Evolutionary conservation across 2,888 invertebrate genomes (phyloP), one percentile per base, ranked within the genome.

Genomic region (Strigamia crassipes): DNA sequence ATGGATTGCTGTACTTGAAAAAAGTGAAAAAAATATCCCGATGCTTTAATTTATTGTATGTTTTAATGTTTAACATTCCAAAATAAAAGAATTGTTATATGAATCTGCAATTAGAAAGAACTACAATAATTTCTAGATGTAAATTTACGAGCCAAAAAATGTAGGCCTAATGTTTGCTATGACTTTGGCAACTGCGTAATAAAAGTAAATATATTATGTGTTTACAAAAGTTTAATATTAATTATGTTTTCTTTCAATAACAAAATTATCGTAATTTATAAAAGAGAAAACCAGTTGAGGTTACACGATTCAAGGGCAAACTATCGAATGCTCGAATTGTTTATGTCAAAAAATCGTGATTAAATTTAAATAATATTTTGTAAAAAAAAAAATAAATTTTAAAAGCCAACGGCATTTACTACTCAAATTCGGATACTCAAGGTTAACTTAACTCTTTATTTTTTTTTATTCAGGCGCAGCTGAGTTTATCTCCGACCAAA

Each of bases 391-490:
- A n/a, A n/a, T n/a, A n/a, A n/a, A n/a, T n/a, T 73, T 73, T 10
- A 2, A 31, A 73, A 73, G 73, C 73, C 73, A 73, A 73, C 73
- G 73, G 73, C 31, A 31, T 73, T 73, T 73, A 73, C 73, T 73
- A n/a, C 18, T 56, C 18, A 31, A 73, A 27, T 73, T 31, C 18
- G 18, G 18, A 73, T 31, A 73, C 73, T 73, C 73, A 73, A 73
- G 73, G 73, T 73, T 73, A 73, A 73, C 23, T 61, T 38, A 4
- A 6, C 38, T 38, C 12, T 0, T 18, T 61, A 73, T 73, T 73
- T 73, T n/a, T 31, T 73, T 73, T 27, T n/a, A 73, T 73, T 73
- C 73, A 73, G 27, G 3, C 27, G 73, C n/a, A 31, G 73, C 27
- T 31, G 73, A 73, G 31, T 73, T 10, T 31, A 73, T 13, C 73